Base-by-base conservation (phyloP, 2,888 invertebrate genomes). In the Salpingus planirostris region DNA sequence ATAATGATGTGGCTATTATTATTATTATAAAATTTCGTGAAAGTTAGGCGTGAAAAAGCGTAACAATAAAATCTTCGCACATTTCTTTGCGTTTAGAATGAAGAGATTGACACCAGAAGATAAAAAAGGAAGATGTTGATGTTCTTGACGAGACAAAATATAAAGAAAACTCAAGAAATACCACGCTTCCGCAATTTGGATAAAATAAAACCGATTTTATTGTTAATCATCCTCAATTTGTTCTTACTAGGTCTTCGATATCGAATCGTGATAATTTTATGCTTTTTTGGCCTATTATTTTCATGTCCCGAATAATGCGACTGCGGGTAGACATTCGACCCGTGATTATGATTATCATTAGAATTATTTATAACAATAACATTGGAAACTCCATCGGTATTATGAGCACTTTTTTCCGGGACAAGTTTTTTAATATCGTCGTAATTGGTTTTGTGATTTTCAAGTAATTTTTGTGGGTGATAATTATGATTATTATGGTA, bases 281-380 rank as follows among this genome's bases (percentile, higher is more conserved):
- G 18, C 8, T 18, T 18, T 18, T 8, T 18, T 18, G 18, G 18
- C 8, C 6, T n/a, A n/a, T n/a, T n/a, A n/a, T n/a, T 6, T 18
- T 6, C 18, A 8, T 7, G 6, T 8, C 6, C 6, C 18, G 6
- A 7, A 18, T 18, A 8, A 18, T 18, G 8, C 6, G 6, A 8
- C 6, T 18, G 18, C 6, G 8, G 8, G 18, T 18, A 7, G 6
- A 36, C 32, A 31, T 42, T 40, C 13, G 31, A 26, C 8, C 33
- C 35, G 29, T 30, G 22, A 22, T 43, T 36, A 14, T 45, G 30
- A 35, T 50, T 40, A 25, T 50, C 43, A 32, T 54, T 54, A 7
- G 45, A 46, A 36, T 54, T 54, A 33, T 53, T 54, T 33, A 54
- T 54, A 12, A 52, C 42, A 32, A 53, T 54, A 10, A 47, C 39